Evolutionary conservation across 2,888 invertebrate genomes (phyloP), one percentile per base, ranked within the genome.

Genomic region (Heliconius ethilla): DNA sequence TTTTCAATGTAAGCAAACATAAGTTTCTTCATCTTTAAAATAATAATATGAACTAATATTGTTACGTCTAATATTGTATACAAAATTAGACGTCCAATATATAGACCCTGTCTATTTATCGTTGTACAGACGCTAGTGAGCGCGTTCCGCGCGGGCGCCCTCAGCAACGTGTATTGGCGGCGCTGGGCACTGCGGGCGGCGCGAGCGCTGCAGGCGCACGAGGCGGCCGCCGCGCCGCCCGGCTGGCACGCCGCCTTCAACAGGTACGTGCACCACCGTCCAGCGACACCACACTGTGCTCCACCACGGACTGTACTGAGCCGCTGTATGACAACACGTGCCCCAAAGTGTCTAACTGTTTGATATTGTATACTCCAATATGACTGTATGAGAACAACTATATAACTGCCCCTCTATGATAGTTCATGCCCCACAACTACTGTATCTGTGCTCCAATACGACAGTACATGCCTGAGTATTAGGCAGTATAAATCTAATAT

Each of bases 201-300:
- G 83, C 85, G 85, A 70, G 90, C 94, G 86, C 92, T 96, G 83
- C 85, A 86, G 79, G 87, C 89, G 82, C 95, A 95, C 87, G 96
- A 96, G 92, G 89, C 89, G 79, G 88, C 90, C 88, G 96, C 96
- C 80, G 95, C 95, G 83, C 96, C 96, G 81, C 88, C 94, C 82
- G 96, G 96, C 89, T 96, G 96, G 96, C 90, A 85, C 84, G 94
- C 95, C 91, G 88, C 91, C 89, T 96, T 96, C 96, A 95, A 94
- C 95, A 96, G 96, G 96, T 96, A 96, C 94, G 59, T 79, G 75
- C 76, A 79, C 75, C 59, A 67, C 37, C 73, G 66, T 51, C 78
- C 13, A 67, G 27, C 15, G 13, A 25, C 27, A 13, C 63, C 27
- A n/a, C 63, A 13, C 63, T 25, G 25, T 62, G 62, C 33, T n/a